These are phyloP conservation scores for Siphamia tubifer DNA, from an alignment of 2,113 vertebrate species.

Conservation along the genomic window DNA sequence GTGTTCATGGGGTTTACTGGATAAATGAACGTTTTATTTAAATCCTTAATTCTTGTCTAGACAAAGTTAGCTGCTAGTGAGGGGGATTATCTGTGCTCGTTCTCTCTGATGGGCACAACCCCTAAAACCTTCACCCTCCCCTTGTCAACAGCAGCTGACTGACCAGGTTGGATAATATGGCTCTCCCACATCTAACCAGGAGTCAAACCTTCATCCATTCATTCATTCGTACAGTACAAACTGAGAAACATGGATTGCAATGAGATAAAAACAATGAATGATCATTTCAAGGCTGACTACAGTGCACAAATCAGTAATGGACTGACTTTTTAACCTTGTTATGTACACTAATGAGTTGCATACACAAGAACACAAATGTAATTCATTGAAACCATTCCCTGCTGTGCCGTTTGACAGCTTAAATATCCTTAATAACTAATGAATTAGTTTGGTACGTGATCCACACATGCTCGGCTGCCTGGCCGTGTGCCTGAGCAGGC, in stretches of 20 bases:
- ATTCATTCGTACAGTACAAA: too few relatives aligned
- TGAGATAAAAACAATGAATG: too few relatives aligned
- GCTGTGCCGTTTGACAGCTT: slow-evolving; percentile 36
- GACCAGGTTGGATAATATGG: slow-evolving; percentile 45
- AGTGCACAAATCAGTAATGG: neutral
- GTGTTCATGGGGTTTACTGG: slow-evolving; percentile 58
- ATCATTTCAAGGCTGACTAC: neutral
- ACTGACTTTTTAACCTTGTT: neutral
- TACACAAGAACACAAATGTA: neutral
- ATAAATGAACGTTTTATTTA: slow-evolving; percentile 66
- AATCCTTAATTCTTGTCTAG: slow-evolving; percentile 81
- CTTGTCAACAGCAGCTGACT: slow-evolving; percentile 63
- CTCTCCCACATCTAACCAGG: slow-evolving; percentile 32
- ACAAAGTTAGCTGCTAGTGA: slow-evolving; percentile 69
- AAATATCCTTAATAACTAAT: slow-evolving; percentile 49
- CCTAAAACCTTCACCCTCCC: slow-evolving; percentile 40
- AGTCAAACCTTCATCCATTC: too few relatives aligned
- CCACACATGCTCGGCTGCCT: slow-evolving; percentile 34
- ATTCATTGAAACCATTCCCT: slow-evolving; percentile 21
- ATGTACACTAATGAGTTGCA: neutral
- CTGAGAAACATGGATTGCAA: too few relatives aligned
- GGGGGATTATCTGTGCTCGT: slow-evolving; percentile 66
- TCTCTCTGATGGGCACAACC: slow-evolving; percentile 50
- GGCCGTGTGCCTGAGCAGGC: slow-evolving; percentile 21
- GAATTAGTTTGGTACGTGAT: slow-evolving; percentile 44